These are phyloP conservation scores for Papilio protenor DNA, from an alignment of 2,888 invertebrate species.

Conservation along the genomic window DNA sequence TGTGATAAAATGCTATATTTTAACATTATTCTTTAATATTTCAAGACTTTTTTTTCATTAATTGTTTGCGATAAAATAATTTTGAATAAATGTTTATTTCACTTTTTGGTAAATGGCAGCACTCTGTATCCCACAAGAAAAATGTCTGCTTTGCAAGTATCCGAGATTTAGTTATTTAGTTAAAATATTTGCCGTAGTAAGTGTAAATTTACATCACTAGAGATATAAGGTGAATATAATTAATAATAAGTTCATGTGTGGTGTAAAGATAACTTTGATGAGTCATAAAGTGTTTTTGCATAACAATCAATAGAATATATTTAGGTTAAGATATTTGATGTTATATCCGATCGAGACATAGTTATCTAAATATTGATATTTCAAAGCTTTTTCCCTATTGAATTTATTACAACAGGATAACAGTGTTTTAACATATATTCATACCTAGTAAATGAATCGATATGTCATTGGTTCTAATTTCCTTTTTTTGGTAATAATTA, in stretches of 20 bases:
- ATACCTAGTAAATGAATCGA: constrained; percentile 76
- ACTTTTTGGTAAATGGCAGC: constrained; percentile 52
- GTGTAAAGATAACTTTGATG: constrained; percentile 62
- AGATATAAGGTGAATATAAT: constrained; percentile 73
- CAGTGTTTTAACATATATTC: constrained; percentile 79
- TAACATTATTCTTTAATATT: no score
- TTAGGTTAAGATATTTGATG: constrained; percentile 81
- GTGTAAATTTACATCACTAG: constrained; percentile 62
- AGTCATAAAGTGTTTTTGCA: constrained; percentile 80
- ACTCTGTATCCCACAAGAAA: constrained; percentile 65
- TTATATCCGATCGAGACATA: constrained; percentile 72
- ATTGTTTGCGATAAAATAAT: not conserved
- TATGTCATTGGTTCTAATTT: constrained; percentile 76
- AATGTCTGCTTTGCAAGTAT: constrained; percentile 80
- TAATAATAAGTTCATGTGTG: constrained; percentile 55
- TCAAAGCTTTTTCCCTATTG: constrained; percentile 64
- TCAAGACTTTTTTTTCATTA: not conserved
- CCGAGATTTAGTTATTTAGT: constrained; percentile 70
- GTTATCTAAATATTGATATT: constrained; percentile 58
- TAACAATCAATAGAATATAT: constrained; percentile 83
- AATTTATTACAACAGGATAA: constrained; percentile 68
- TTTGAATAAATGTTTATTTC: constrained; percentile 14
- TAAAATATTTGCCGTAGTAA: constrained; percentile 64
- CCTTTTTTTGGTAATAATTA: constrained; percentile 71
- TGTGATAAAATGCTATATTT: not conserved